Evolutionary conservation across 2,113 vertebrate genomes (phyloP), one percentile per base, ranked within the genome.

Genomic region (Hirundichthys speculiger): DNA sequence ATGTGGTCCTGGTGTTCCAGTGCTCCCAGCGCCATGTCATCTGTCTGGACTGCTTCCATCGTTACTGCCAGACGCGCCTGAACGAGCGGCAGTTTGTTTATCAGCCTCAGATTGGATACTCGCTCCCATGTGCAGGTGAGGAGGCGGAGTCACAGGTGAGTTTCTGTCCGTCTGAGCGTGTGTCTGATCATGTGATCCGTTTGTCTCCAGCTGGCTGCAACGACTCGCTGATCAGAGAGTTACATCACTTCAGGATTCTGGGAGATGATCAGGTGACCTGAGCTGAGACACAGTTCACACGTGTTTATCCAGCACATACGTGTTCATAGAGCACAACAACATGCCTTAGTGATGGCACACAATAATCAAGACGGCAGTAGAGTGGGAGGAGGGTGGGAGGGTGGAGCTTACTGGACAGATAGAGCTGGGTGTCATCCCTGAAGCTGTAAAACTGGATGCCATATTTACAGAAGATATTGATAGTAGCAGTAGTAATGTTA

Each of bases 171-270:
- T 34, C 18, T 38, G 46, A n/a, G 18, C 3, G 12, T 12, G 27
- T 38, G 16, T 13, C 20, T 41, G 16, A 40, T 9, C 3, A 16
- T 59, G 4, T 60, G 2, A 39, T 21, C 1, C 50, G 80, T 89
- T 41, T 90, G 81, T 79, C 58, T 77, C 67, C 91, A 98, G 96
- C 93, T 73, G 94, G 94, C 85, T 98, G 96, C 70, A 85, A 85
- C 0, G 75, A 95, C 73, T 98, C 95, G 58, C 89, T 97, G 87
- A 94, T 98, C 77, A 94, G 92, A 86, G 96, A 97, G 85, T 74
- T 95, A 49, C 96, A 98, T 94, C 96, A 98, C 79, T 98, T 98
- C 91, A 91, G 94, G 79, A 84, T 95, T 74, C 90, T 98, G 24
- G 96, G 96, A 70, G 93, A 95, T 12, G 93, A 96, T 43, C 95